Percentiles rank a stretch among this genome's conserved stretches.
Evolutionary conservation across 2,113 vertebrate species (phyloP).

Genomic region (Catharus bicknelli): DNA sequence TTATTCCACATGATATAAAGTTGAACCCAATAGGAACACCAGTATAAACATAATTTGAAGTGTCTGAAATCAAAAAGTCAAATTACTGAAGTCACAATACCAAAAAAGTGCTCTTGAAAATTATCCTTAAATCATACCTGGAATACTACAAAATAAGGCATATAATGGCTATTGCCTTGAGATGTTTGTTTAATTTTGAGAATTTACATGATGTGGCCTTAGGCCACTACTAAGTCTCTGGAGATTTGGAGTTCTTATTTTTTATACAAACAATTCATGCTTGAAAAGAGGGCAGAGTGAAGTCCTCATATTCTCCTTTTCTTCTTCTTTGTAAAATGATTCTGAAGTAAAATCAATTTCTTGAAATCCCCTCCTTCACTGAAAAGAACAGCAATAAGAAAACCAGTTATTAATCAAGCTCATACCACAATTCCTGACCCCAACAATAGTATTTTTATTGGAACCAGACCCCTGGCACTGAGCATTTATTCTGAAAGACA

Average conservation of each 20-base stretch:
- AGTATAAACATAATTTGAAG: not conserved
- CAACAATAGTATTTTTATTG: not conserved
- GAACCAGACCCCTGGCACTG: not conserved
- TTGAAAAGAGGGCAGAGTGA: not conserved
- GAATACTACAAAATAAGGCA: not conserved
- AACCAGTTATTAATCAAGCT: not conserved
- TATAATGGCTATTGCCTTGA: not conserved
- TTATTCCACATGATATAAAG: not conserved
- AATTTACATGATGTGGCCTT: not conserved
- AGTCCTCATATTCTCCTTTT: not conserved
- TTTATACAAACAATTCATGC: not conserved
- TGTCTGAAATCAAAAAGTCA: not conserved
- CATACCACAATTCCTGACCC: not conserved
- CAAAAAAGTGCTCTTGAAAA: not conserved
- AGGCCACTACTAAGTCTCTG: not conserved
- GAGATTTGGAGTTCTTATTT: not conserved
- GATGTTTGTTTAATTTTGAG: not conserved
- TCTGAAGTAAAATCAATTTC: slow-evolving; percentile 15
- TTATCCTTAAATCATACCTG: not conserved
- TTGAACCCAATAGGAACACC: not conserved
- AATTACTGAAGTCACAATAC: not conserved
- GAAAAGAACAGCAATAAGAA: slow-evolving; percentile 1
- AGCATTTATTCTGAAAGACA: not conserved
- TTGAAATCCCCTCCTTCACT: slow-evolving; percentile 19
- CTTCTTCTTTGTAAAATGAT: not conserved